phyloP scores from a whole-genome alignment of 2,888 invertebrate species.

The Pterostichus niger region DNA sequence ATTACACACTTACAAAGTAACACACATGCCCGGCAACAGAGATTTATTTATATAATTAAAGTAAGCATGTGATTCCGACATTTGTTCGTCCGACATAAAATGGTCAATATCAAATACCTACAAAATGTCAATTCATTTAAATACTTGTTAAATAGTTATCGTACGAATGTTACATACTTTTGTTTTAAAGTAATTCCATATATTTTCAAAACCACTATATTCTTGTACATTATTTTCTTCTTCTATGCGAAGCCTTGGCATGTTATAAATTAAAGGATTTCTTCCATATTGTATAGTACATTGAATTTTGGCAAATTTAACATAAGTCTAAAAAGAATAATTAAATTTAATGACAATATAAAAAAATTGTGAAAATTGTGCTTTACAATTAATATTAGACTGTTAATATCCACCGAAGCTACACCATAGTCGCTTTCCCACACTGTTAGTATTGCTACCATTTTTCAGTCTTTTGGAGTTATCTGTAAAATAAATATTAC shows the following conservation, averaged over 20 bases:
- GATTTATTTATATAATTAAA: conserved; percentile 52
- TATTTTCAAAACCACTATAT: conserved; percentile 45
- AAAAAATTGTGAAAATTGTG: too few relatives aligned
- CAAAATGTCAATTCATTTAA: conserved; percentile 10
- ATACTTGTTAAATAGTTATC: not conserved
- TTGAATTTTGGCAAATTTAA: conserved; percentile 55
- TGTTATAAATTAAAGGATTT: conserved; percentile 56
- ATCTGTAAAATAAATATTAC: conserved; percentile 36
- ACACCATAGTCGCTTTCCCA: conserved; percentile 65
- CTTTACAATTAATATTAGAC: conserved; percentile 58
- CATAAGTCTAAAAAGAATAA: conserved; percentile 59
- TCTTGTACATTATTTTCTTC: conserved; percentile 42
- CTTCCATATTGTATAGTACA: conserved; percentile 60
- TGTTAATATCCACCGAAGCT: conserved; percentile 58
- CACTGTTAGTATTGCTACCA: conserved; percentile 59
- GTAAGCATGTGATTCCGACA: conserved; percentile 55
- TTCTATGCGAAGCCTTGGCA: conserved; percentile 52
- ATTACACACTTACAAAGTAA: conserved; percentile 50
- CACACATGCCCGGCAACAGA: conserved; percentile 51
- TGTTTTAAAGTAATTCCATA: conserved; percentile 52
- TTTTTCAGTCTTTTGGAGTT: conserved; percentile 37
- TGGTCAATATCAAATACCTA: conserved; percentile 64
- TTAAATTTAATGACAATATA: not conserved
- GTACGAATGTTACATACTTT: not conserved
- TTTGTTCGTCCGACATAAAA: conserved; percentile 62